Percentiles rank a stretch among this genome's conserved stretches.
These are phyloP conservation scores for Parotocinclus haroldoi DNA, from an alignment of 2,797 vertebrate species.

Conservation along the genomic window DNA sequence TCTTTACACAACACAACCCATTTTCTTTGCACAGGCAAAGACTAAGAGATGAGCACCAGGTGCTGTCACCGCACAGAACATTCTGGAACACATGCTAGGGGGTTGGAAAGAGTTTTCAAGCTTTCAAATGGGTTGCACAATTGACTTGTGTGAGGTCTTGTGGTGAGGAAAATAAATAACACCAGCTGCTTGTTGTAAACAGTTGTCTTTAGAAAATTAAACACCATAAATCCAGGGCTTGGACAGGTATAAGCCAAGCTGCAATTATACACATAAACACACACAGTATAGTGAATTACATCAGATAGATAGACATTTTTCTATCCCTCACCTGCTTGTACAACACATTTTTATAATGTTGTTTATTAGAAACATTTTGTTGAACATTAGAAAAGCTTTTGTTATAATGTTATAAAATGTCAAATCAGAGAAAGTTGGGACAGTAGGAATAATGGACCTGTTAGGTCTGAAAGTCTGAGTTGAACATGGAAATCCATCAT, in stretches of 20 bases:
- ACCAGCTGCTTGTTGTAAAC: constrained; percentile 20
- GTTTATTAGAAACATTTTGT: too few relatives aligned
- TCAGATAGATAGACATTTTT: constrained; percentile 1
- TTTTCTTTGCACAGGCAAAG: neutral
- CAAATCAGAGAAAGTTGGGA: too few relatives aligned
- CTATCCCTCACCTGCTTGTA: too few relatives aligned
- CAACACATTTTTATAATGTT: too few relatives aligned
- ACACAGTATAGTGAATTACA: constrained; percentile 11
- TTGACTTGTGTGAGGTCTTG: too few relatives aligned
- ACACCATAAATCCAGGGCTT: constrained; percentile 14
- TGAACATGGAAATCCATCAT: too few relatives aligned
- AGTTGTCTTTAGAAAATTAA: constrained; percentile 8
- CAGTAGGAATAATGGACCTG: too few relatives aligned
- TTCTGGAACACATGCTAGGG: constrained; percentile 8
- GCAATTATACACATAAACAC: constrained; percentile 5
- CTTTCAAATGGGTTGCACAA: constrained; percentile 1
- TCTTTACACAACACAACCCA: neutral
- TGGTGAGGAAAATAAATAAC: neutral
- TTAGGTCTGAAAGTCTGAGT: too few relatives aligned
- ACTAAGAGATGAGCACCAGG: constrained; percentile 33
- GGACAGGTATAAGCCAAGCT: constrained; percentile 5
- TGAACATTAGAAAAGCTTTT: too few relatives aligned
- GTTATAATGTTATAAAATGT: too few relatives aligned
- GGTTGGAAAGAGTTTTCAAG: constrained; percentile 15
- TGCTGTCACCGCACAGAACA: constrained; percentile 3